phyloP scores from a whole-genome alignment of 2,797 vertebrate species.

The Okamejei kenojei region DNA sequence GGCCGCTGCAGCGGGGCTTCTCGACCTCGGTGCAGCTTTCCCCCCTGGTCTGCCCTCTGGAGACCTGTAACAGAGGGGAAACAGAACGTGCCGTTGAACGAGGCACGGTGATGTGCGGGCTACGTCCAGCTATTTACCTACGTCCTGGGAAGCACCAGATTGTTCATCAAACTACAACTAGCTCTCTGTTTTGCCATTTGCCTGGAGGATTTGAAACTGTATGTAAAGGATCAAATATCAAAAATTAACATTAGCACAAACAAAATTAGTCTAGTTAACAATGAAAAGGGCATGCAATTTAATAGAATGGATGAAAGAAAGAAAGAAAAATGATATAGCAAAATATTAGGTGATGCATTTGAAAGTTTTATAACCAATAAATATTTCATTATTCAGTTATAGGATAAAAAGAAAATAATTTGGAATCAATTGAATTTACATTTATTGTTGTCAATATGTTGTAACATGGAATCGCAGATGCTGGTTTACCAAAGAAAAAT shows the following conservation, averaged over 20 bases:
- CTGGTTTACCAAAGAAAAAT: too few relatives aligned
- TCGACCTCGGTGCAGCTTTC: too few relatives aligned
- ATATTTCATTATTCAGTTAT: not conserved
- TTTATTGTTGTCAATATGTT: not conserved
- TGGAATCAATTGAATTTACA: not conserved
- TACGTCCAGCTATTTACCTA: too few relatives aligned
- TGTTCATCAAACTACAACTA: not conserved
- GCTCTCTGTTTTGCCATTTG: not conserved
- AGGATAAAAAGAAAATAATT: not conserved
- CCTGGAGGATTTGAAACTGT: not conserved
- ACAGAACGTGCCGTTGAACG: too few relatives aligned
- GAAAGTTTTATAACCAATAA: not conserved
- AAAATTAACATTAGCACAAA: not conserved
- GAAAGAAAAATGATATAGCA: too few relatives aligned
- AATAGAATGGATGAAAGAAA: too few relatives aligned
- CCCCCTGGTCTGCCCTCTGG: too few relatives aligned
- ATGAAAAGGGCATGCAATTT: not conserved
- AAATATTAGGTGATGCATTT: too few relatives aligned
- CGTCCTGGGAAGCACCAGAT: not conserved
- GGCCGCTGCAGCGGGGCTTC: too few relatives aligned
- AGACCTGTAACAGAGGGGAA: too few relatives aligned
- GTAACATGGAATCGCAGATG: too few relatives aligned
- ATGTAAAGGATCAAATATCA: not conserved
- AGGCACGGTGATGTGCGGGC: too few relatives aligned
- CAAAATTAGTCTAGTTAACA: not conserved